These are phyloP conservation scores for Euphysa ruthae DNA, from an alignment of 30 jellyfish, hydroid and myxozoan species.

Conservation along the genomic window DNA sequence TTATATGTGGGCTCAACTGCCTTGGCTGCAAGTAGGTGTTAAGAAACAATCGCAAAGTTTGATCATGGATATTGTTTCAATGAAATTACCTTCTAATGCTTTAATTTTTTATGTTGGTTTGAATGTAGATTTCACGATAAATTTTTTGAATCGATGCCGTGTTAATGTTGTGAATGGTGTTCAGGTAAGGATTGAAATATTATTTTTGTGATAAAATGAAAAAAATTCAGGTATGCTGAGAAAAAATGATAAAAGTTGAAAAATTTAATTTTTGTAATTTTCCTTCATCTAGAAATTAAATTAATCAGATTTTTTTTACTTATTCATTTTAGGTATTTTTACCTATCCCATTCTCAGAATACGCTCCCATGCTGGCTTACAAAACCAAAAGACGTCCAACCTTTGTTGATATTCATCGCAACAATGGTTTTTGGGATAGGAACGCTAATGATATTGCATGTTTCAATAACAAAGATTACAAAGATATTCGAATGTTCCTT, in stretches of 20 bases:
- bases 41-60: conserved; percentile 67
- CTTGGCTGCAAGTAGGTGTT: conserved; percentile 99
- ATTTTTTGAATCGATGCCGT: conserved; percentile 90
- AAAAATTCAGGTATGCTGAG: neutral
- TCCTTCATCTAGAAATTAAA: neutral
- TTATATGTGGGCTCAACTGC: conserved; percentile 98
- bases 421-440: conserved; percentile 82
- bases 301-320: neutral
- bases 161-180: conserved; percentile 87
- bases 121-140: conserved; percentile 65
- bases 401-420: conserved; percentile 82
- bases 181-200: conserved; percentile 43
- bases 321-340: conserved; percentile 61
- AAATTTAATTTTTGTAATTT: neutral
- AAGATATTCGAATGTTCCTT: conserved; percentile 72
- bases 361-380: conserved; percentile 68
- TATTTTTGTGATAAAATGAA: neutral
- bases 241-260: neutral
- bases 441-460: conserved; percentile 57
- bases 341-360: conserved; percentile 90
- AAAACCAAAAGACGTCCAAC: conserved; percentile 70
- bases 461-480: conserved; percentile 83
- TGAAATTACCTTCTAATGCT: conserved; percentile 93
- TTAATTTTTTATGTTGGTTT: conserved; percentile 61
- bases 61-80: conserved; percentile 89